phyloP scores from a whole-genome alignment of 2,113 vertebrate genomes.

The Dendropsophus ebraccatus region DNA sequence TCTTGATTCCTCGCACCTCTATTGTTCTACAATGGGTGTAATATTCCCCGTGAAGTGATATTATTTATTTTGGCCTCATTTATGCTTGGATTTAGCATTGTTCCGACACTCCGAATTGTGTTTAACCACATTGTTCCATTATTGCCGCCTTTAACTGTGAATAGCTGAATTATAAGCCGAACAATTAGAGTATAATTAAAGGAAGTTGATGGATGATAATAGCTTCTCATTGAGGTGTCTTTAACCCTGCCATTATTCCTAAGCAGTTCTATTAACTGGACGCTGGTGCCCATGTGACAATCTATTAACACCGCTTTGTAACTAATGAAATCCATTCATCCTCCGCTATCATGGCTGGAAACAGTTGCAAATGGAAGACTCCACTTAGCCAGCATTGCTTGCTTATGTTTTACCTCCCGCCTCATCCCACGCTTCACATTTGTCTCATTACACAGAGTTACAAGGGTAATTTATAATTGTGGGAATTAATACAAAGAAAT shows the following conservation, averaged over 20 bases:
- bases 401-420: neutral
- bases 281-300: slow-evolving; percentile 32
- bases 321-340: neutral
- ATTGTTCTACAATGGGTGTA: slow-evolving; percentile 35
- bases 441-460: neutral
- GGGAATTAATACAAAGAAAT: neutral
- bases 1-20: neutral
- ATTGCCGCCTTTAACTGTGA: slow-evolving; percentile 1
- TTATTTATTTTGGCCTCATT: slow-evolving; percentile 43
- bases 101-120: slow-evolving; percentile 26
- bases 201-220: slow-evolving; percentile 52
- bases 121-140: slow-evolving; percentile 49
- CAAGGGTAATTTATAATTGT: neutral
- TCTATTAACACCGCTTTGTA: slow-evolving; percentile 18
- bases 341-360: neutral
- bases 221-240: slow-evolving; percentile 24
- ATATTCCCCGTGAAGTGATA: slow-evolving; percentile 19
- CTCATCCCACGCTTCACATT: neutral
- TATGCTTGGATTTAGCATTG: slow-evolving; percentile 28
- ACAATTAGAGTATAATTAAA: slow-evolving; percentile 20
- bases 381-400: neutral
- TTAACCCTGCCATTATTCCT: slow-evolving; percentile 50
- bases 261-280: slow-evolving; percentile 14
- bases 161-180: slow-evolving; percentile 33
- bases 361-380: neutral